These are phyloP conservation scores for Drosophila setifemur DNA, from an alignment of 1,140 invertebrate genomes.

Conservation along the genomic window DNA sequence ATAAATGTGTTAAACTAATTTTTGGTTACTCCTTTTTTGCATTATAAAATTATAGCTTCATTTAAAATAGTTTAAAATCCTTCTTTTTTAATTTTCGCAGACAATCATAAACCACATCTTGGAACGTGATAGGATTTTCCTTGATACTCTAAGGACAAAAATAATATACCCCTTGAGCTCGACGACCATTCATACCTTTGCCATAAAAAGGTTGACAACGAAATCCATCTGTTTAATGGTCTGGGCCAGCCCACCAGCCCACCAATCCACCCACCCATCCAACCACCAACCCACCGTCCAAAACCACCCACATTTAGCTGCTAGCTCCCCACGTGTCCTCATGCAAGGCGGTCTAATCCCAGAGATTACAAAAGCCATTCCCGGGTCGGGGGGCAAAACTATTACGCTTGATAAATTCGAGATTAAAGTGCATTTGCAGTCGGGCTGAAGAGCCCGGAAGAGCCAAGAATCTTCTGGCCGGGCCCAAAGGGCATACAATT, in stretches of 20 bases:
- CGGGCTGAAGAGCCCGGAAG: no score
- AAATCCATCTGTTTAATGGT: conserved; percentile 80
- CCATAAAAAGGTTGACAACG: conserved; percentile 61
- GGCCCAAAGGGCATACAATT: conserved; percentile 65
- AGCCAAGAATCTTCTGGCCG: conserved; percentile 15
- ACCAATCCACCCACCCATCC: conserved; percentile 23
- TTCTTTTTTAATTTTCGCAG: no score
- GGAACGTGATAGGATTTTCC: neutral
- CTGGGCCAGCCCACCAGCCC: conserved; percentile 11
- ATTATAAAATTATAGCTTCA: no score
- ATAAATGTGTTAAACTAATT: no score
- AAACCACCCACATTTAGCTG: conserved; percentile 11
- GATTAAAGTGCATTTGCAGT: conserved; percentile 81
- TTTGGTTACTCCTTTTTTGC: no score
- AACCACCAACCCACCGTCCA: conserved; percentile 2
- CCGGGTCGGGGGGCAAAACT: conserved; percentile 49
- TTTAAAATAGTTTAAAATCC: no score
- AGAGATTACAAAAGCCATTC: conserved; percentile 69
- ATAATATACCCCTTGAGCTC: neutral
- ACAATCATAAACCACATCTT: no score
- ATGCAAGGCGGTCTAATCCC: conserved; percentile 52
- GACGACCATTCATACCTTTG: conserved; percentile 16
- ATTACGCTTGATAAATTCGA: conserved; percentile 81
- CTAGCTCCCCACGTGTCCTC: conserved; percentile 18
- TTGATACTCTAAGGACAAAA: neutral